Evolutionary conservation across 2,888 invertebrate genomes (phyloP).

Genomic region (Chalcosyrphus nemorum): DNA sequence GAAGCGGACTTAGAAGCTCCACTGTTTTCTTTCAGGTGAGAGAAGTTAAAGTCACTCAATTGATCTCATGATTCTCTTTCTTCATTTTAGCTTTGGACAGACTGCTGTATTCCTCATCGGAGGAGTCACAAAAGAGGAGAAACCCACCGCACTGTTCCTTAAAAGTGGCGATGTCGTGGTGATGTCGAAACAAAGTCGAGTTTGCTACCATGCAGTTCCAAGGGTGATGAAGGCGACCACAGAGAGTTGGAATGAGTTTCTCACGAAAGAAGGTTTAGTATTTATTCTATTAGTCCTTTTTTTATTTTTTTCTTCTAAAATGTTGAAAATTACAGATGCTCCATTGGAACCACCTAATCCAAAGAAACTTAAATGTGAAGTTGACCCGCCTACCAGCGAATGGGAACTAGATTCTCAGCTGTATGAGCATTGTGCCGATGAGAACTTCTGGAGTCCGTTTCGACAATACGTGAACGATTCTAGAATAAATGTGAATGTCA

Average conservation of each 20-base stretch:
- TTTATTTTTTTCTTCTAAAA: no score
- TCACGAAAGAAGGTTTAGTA: constrained; percentile 77
- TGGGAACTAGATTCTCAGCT: constrained; percentile 74
- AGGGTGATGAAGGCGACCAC: constrained; percentile 86
- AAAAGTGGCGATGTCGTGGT: constrained; percentile 95
- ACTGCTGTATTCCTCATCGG: constrained; percentile 97
- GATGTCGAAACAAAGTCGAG: constrained; percentile 92
- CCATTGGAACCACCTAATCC: constrained; percentile 38
- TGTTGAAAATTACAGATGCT: no score
- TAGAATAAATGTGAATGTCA: constrained; percentile 96
- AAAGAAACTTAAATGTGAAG: constrained; percentile 53
- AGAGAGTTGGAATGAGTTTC: constrained; percentile 83
- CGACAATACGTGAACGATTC: constrained; percentile 86
- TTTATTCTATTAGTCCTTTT: background rate
- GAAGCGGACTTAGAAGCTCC: constrained; percentile 94
- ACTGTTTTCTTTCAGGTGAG: constrained; percentile 93
- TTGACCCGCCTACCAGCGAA: constrained; percentile 10
- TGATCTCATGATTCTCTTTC: background rate
- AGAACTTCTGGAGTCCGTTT: constrained; percentile 84
- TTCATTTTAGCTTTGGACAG: constrained; percentile 94
- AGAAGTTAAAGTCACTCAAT: background rate
- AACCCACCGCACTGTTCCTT: constrained; percentile 88
- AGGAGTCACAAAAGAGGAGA: constrained; percentile 86
- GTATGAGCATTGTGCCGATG: constrained; percentile 78
- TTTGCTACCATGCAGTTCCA: constrained; percentile 97